Evolutionary conservation across 2,113 vertebrate species (phyloP).

Genomic region (Thermophis baileyi): DNA sequence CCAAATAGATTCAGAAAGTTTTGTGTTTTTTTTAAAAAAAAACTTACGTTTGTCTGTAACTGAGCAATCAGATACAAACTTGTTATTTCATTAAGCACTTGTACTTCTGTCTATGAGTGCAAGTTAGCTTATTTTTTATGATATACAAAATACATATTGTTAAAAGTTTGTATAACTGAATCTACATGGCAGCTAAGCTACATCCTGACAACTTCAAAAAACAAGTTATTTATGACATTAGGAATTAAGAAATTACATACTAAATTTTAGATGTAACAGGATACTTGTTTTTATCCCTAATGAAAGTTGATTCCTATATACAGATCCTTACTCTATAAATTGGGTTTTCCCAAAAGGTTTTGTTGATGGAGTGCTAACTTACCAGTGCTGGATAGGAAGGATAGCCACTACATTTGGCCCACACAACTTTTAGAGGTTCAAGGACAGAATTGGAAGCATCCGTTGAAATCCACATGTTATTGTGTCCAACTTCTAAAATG

Average conservation of each 20-base stretch:
- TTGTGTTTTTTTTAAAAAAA: background rate
- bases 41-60: background rate
- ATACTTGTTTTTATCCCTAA: background rate
- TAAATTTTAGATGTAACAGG: background rate
- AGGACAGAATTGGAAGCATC: conserved; percentile 86
- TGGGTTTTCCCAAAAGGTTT: background rate
- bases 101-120: background rate
- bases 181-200: background rate
- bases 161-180: background rate
- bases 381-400: conserved; percentile 98
- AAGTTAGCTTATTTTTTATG: background rate
- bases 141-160: background rate
- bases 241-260: background rate
- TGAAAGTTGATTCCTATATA: accelerated
- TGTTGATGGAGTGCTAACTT: conserved; percentile 62
- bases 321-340: background rate
- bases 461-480: conserved; percentile 94
- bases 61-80: background rate
- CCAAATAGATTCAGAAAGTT: background rate
- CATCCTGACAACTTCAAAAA: background rate
- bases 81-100: background rate
- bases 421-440: conserved; percentile 96
- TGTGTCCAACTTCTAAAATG: conserved; percentile 91
- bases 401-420: conserved; percentile 99
- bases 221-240: background rate